Percentiles rank a stretch among this genome's conserved stretches.
Evolutionary conservation across 2,113 vertebrate genomes (phyloP).

Genomic region (Pteropus alecto): DNA sequence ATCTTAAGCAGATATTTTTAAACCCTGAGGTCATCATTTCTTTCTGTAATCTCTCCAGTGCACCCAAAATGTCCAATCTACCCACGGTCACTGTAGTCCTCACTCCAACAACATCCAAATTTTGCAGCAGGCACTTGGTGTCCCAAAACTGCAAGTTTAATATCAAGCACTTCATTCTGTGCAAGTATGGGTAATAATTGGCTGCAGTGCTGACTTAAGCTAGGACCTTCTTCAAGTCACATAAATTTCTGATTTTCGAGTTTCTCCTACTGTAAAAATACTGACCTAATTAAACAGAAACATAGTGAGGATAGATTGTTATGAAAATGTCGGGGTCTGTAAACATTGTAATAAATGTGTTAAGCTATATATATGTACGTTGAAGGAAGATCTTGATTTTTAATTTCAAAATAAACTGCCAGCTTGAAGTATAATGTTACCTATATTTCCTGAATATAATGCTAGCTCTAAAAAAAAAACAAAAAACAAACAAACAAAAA

Average conservation of each 20-base stretch:
- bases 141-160: background rate
- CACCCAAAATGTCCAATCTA: background rate
- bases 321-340: background rate
- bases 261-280: slow-evolving; percentile 39
- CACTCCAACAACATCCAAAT: background rate
- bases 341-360: slow-evolving; percentile 7
- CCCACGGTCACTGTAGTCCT: background rate
- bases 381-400: no score
- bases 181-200: background rate
- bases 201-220: background rate
- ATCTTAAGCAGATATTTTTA: background rate
- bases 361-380: background rate
- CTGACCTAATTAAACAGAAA: slow-evolving; percentile 42
- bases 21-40: background rate
- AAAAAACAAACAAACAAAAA: no score
- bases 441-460: no score
- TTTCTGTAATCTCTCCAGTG: background rate
- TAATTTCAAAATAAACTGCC: no score
- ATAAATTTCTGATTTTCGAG: background rate
- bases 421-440: no score
- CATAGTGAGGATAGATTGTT: background rate
- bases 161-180: background rate
- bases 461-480: no score
- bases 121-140: background rate
- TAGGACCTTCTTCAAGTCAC: slow-evolving; percentile 15